Percentiles rank a stretch among this genome's conserved stretches.
phyloP scores from a whole-genome alignment of 2,888 invertebrate species.

The Lasius platythorax region DNA sequence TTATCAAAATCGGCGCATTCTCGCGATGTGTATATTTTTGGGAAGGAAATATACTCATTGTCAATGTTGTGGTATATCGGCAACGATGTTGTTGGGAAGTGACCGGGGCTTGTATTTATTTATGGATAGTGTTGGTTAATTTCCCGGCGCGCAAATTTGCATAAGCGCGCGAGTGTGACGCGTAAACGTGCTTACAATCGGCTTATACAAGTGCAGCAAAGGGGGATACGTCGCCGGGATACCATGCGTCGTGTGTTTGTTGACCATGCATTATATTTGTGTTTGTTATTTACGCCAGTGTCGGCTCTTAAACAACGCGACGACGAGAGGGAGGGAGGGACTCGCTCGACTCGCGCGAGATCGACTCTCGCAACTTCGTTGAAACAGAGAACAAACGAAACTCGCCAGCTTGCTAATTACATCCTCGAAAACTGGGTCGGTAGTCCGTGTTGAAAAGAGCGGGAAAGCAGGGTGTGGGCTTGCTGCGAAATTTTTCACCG shows the following conservation, averaged over 20 bases:
- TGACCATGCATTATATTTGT: slow-evolving; percentile 16
- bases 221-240: not conserved
- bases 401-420: slow-evolving; percentile 69
- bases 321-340: not conserved
- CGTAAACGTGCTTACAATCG: slow-evolving; percentile 8
- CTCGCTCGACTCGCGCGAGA: not conserved
- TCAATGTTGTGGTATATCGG: not conserved
- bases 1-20: too few relatives aligned
- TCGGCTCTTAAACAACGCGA: slow-evolving; percentile 28
- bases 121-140: slow-evolving; percentile 24
- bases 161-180: not conserved
- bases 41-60: not conserved
- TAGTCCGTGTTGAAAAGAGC: slow-evolving; percentile 20
- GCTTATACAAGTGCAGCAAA: slow-evolving; percentile 6
- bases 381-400: slow-evolving; percentile 64
- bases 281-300: slow-evolving; percentile 10
- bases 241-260: not conserved
- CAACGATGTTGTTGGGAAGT: slow-evolving; percentile 1
- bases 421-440: slow-evolving; percentile 69
- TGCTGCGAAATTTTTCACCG: slow-evolving; percentile 29
- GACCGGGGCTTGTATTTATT: not conserved
- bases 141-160: slow-evolving; percentile 14
- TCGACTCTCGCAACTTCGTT: slow-evolving; percentile 28
- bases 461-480: slow-evolving; percentile 23
- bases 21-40: not conserved